phyloP scores from a whole-genome alignment of 1,140 invertebrate genomes.

The Hylyphantes graminicola region DNA sequence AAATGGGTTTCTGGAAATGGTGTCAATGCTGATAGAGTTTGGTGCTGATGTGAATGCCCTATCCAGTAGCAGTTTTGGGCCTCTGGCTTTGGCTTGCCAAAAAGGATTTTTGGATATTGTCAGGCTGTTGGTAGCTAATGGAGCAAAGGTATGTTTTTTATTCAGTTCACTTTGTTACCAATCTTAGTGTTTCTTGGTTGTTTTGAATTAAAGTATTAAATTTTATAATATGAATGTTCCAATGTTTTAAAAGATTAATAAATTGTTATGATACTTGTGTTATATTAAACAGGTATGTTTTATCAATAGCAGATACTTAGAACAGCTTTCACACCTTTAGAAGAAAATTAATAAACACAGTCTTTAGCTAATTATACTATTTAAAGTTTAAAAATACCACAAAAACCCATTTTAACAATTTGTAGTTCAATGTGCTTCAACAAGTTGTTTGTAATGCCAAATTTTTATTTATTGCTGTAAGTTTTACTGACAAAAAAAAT shows the following conservation, averaged over 20 bases:
- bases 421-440: no score
- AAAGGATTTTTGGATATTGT: conserved; percentile 67
- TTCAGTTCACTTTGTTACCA: background rate
- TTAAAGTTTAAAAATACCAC: no score
- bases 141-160: conserved; percentile 66
- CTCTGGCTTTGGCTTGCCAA: conserved; percentile 81
- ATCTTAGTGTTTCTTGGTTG: background rate
- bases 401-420: no score
- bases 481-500: no score
- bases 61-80: conserved; percentile 87
- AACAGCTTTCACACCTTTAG: background rate
- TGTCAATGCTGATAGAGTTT: conserved; percentile 88
- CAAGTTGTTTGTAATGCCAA: no score
- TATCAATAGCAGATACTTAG: background rate
- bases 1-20: conserved; percentile 88
- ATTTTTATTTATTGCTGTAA: no score
- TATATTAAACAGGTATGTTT: background rate
- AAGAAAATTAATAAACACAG: no score
- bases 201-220: no score
- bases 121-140: conserved; percentile 66
- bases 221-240: no score
- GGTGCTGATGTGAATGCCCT: conserved; percentile 89
- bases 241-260: background rate
- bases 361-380: no score
- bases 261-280: background rate